phyloP scores from a whole-genome alignment of 2,113 vertebrate species.

The Hypanus sabinus region DNA sequence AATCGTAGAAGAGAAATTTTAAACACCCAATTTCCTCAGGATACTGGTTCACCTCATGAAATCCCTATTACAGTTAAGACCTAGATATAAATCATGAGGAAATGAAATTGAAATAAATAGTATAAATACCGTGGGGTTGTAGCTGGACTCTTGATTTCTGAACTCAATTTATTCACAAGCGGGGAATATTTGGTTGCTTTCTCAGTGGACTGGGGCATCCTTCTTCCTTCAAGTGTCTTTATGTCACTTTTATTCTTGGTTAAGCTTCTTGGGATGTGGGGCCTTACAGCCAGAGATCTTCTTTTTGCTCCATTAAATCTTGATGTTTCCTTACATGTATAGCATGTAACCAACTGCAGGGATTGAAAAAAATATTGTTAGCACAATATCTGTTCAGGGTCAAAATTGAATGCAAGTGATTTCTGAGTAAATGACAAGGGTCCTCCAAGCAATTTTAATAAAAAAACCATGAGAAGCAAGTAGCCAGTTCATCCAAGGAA shows the following conservation, averaged over 20 bases:
- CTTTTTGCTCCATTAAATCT: slow-evolving; percentile 66
- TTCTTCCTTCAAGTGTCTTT: slow-evolving; percentile 49
- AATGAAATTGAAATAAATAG: slow-evolving; percentile 3
- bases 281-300: slow-evolving; percentile 52
- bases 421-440: neutral
- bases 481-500: neutral
- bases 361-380: slow-evolving; percentile 38
- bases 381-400: neutral
- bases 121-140: slow-evolving; percentile 54
- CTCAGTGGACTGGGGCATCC: slow-evolving; percentile 46
- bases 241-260: slow-evolving; percentile 45
- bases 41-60: neutral
- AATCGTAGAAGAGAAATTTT: neutral
- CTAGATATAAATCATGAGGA: neutral
- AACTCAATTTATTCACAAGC: slow-evolving; percentile 43
- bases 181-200: slow-evolving; percentile 44
- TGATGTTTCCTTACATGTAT: slow-evolving; percentile 69
- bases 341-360: slow-evolving; percentile 76
- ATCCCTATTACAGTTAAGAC: no score
- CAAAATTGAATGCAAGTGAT: neutral
- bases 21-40: neutral
- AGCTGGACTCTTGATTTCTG: slow-evolving; percentile 50
- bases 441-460: neutral
- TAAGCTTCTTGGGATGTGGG: slow-evolving; percentile 49
- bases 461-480: neutral